Base-by-base conservation (phyloP, 2,113 vertebrate genomes). In the Muntiacus muntjak region DNA sequence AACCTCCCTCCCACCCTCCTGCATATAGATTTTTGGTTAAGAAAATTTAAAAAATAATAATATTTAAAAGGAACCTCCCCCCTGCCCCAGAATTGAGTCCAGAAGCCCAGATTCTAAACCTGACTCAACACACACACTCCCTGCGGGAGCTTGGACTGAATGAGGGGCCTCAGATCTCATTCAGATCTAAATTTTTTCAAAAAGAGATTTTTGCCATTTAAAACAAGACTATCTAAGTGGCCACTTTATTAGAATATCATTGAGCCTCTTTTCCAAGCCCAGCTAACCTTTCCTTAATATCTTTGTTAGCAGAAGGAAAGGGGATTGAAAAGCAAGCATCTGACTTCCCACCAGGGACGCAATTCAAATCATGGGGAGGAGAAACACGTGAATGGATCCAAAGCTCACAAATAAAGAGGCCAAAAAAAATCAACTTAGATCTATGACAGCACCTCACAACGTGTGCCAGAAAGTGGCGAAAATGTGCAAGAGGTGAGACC, bases 131-230 rank as follows among this genome's bases (percentile, higher is more conserved):
- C 11, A 25, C 11, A 30, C 11, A 25, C 3, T 2, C 8, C 28
- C 43, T 5, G 0, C 1, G 1, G 16, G 43, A 19, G 28, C 3
- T 1, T 3, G 1, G 28, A 14, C n/a, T 4, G 2, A 19, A 2
- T 15, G 21, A 14, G 15, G 4, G 15, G 21, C 50, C 84, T 60
- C 60, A 58, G 40, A 5, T 13, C 45, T 62, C 54, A 13, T 9
- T 33, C 25, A 26, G 36, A 25, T 91, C 23, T 79, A 45, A 19
- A 3, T 25, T 1, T 28, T 62, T 79, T 47, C 1, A 64, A 50
- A 54, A 50, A 54, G 81, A 79, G 26, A 89, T 5, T 54, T 43
- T 47, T 14, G 1, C 84, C 45, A 4, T 21, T 84, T 40, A 81
- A 86, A 83, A 74, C 8, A 71, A 93, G 47, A 67, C n/a, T 4